phyloP scores from a whole-genome alignment of 2,888 invertebrate genomes.

The Diaphora mendica region DNA sequence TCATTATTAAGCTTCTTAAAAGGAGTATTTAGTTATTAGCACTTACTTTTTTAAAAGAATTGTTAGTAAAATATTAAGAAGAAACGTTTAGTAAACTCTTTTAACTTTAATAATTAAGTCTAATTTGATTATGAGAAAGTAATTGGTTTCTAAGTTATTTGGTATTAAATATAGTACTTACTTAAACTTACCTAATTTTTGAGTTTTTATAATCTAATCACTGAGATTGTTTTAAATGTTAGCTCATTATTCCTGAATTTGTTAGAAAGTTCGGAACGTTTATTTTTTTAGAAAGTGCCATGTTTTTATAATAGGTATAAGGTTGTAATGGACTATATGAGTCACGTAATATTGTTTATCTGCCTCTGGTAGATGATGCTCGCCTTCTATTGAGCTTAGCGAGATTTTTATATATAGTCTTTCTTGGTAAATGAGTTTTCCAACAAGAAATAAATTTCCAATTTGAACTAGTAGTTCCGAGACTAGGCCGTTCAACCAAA shows the following conservation, averaged over 20 bases:
- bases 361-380: no score
- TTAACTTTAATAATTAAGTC: neutral
- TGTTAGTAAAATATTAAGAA: neutral
- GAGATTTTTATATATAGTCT: no score
- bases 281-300: neutral
- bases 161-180: neutral
- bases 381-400: no score
- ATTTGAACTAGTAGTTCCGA: no score
- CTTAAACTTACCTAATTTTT: neutral
- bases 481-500: no score
- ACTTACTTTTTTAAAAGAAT: neutral
- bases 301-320: no score
- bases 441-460: no score
- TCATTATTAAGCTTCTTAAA: neutral
- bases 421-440: no score
- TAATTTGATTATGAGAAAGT: neutral
- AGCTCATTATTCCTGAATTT: neutral
- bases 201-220: neutral
- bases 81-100: neutral
- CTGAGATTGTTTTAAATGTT: neutral
- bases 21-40: neutral
- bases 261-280: neutral
- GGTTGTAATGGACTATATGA: no score
- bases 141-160: neutral
- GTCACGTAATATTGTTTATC: no score